Evolutionary conservation across 2,797 vertebrate species (phyloP), one percentile per base, ranked within the genome.

Genomic region (Hapalemur alaotrensis): DNA sequence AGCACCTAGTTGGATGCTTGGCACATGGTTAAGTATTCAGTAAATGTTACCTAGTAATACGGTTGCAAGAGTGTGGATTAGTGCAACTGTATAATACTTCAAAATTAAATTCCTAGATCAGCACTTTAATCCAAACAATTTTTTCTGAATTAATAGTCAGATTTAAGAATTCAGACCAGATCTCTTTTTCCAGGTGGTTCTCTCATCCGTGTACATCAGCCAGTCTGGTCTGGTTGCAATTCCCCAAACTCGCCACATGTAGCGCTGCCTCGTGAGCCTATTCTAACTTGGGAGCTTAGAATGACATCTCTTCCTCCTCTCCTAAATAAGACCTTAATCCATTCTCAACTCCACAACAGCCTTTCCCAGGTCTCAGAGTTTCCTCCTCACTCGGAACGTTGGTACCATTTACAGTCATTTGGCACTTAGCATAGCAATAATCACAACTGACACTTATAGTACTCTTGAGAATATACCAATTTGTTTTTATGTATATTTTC

Each of bases 401-500:
- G 3, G 52, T 80, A 65, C n/a, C 65, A 76, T n/a, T 83, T 95
- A 87, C 41, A 89, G 59, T 52, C 76, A 73, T 54, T 70, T 87
- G 78, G 93, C 43, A 65, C 54, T 79, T 81, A 54, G 23, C 65
- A 82, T 30, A n/a, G 30, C 20, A 69, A 78, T 65, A 84, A 95
- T 73, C 84, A 59, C 50, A 79, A 14, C 9, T 54, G 96, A 90
- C 87, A 73, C 75, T 90, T 81, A 91, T 2, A 75, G 72, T 18
- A n/a, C 35, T 63, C 30, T 30, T 35, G 61, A n/a, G 87, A 72
- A 59, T 14, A 82, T 9, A 73, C 38, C 57, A 59, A 61, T 85
- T 87, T 92, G 81, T 72, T 95, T 93, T 92, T 52, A 73, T 25
- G 8, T 88, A 11, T 63, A 73, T 57, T 76, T 96, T 84, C 48